phyloP scores from a whole-genome alignment of 2,888 invertebrate genomes.

The Sarcophaga carnaria region DNA sequence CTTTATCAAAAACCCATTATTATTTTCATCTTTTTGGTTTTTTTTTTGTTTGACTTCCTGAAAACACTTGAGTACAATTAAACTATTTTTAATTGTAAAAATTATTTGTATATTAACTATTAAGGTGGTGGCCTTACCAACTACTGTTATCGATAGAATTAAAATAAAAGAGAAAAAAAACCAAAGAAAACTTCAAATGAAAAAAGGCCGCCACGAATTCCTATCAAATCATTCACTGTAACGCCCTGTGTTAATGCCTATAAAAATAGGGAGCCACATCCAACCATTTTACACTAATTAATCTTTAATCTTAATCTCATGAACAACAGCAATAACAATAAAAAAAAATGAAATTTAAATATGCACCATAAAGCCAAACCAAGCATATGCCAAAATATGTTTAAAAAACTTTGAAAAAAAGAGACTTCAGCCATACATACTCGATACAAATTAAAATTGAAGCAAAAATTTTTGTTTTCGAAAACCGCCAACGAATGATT shows the following conservation, averaged over 20 bases:
- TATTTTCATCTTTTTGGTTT: too few relatives aligned
- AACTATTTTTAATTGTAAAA: too few relatives aligned
- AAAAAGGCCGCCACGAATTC: background rate
- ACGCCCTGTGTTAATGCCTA: background rate
- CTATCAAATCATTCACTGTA: slow-evolving; percentile 13
- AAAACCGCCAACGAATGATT: slow-evolving; percentile 55
- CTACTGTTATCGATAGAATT: too few relatives aligned
- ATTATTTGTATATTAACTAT: too few relatives aligned
- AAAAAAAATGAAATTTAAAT: background rate
- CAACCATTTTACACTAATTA: slow-evolving; percentile 47
- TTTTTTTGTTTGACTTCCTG: too few relatives aligned
- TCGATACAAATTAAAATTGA: slow-evolving; percentile 52
- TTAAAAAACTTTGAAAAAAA: background rate
- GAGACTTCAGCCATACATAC: too few relatives aligned
- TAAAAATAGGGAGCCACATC: background rate
- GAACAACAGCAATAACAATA: slow-evolving; percentile 8
- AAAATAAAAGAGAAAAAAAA: too few relatives aligned
- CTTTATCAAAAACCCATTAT: too few relatives aligned
- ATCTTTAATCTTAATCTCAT: slow-evolving; percentile 45
- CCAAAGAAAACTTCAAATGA: background rate
- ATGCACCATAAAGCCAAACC: too few relatives aligned
- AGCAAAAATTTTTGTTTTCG: slow-evolving; percentile 37
- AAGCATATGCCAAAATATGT: background rate
- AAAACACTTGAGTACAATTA: too few relatives aligned
- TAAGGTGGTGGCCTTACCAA: too few relatives aligned